Base-by-base conservation (phyloP, 30 jellyfish, hydroid and myxozoan species). In the Sanderia malayensis region DNA sequence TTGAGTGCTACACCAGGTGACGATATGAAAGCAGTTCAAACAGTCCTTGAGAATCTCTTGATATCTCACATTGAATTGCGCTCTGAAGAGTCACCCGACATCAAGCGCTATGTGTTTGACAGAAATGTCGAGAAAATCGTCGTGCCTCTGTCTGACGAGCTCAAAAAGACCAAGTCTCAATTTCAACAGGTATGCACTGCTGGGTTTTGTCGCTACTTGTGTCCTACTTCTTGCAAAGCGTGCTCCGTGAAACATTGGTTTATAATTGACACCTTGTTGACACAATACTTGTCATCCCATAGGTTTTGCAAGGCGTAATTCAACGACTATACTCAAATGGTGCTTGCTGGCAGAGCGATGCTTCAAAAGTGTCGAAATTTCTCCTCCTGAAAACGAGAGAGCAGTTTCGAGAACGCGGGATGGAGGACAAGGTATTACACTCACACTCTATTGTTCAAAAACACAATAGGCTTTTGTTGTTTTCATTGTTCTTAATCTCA, bases 1-100 rank as follows among this genome's bases (percentile, higher is more conserved):
- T 76, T 92, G 9, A 92, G 96, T 74, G 99, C 99, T 24, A 83
- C 99, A 8, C 99, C 99, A n/a, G 99, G 99, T 9, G 95, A 71
- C 7, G 95, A 81, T 45, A 66, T 83, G 82, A 82, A 71, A 31
- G 96, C 94, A 8, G 91, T 94, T 7, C 99, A 94, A 58, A 73
- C 77, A 29, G 95, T 94, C 2, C 85, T 94, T 4, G 75, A 83
- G 19, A 82, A 80, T 44, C 92, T 94, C 33, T 61, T 87, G 81
- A 87, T 94, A 22, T 83, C 97, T 1, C 95, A 87, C 32, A 83
- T 93, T 15, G 99, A 93, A 58, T 70, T 86, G 31, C 96, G 96
- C 26, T 65, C 95, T 24, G 99, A 93, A 33, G 99, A 93, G n/a
- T 75, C 94, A 19, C 46, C 47, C 18, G 97, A 93, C 57, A 79